A percentile compares a stretch with the other conserved stretches of the same genome.
These are phyloP conservation scores for Periophthalmus modestus DNA, from an alignment of 2,113 vertebrate species.

Conservation along the genomic window DNA sequence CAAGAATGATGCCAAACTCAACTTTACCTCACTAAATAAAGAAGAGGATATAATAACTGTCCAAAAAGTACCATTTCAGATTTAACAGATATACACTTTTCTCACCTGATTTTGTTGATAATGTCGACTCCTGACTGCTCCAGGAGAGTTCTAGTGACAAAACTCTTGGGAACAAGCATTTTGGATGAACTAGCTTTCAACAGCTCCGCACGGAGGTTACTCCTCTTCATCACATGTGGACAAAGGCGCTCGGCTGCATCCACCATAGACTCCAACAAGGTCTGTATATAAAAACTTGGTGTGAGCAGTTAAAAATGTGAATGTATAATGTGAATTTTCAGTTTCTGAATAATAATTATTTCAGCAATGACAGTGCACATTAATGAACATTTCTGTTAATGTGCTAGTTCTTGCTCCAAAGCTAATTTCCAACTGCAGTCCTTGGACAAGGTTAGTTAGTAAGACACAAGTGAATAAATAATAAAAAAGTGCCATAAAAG, in stretches of 20 bases:
- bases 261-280: constrained; percentile 90
- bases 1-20: constrained; percentile 95
- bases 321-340: not conserved
- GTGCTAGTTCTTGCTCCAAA: too few relatives aligned
- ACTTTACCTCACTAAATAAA: constrained; percentile 87
- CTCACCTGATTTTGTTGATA: constrained; percentile 96
- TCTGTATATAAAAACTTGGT: constrained; percentile 66
- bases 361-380: too few relatives aligned
- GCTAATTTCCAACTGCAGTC: too few relatives aligned
- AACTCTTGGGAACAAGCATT: constrained; percentile 90
- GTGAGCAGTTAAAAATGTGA: not conserved
- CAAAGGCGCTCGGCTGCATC: constrained; percentile 90
- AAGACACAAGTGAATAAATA: too few relatives aligned
- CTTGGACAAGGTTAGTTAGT: too few relatives aligned
- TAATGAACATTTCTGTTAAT: too few relatives aligned
- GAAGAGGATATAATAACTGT: not conserved
- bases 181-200: constrained; percentile 88
- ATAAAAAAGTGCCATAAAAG: too few relatives aligned
- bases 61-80: not conserved
- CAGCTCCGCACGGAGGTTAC: constrained; percentile 86
- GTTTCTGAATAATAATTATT: not conserved
- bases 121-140: constrained; percentile 97
- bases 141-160: constrained; percentile 92
- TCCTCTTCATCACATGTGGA: constrained; percentile 90
- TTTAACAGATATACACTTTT: not conserved